phyloP scores from a whole-genome alignment of 2,797 vertebrate genomes.

The Podarcis siculus region DNA sequence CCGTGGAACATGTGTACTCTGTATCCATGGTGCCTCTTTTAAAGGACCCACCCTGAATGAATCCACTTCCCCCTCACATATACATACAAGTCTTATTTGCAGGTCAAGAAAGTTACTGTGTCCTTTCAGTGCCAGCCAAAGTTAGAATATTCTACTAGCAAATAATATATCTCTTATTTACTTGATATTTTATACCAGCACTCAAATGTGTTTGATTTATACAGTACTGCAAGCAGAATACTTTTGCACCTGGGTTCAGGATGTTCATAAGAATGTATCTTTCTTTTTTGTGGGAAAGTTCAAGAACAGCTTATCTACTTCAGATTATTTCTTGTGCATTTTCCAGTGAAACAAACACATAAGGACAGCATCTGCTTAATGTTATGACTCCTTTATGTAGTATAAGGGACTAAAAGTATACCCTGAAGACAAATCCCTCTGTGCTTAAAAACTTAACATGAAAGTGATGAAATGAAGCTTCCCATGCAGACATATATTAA shows the following conservation, averaged over 20 bases:
- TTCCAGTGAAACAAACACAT: background rate
- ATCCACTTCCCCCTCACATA: background rate
- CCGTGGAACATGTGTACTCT: no score
- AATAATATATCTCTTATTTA: background rate
- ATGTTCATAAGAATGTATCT: background rate
- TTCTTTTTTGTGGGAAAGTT: slow-evolving; percentile 16
- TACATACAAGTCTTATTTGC: background rate
- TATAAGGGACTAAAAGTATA: background rate
- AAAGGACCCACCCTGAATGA: background rate
- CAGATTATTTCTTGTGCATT: background rate
- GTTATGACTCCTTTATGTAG: slow-evolving; percentile 13
- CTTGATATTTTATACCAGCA: background rate
- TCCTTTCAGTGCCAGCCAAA: background rate
- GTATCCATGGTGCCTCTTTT: no score
- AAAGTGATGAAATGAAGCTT: slow-evolving; percentile 3
- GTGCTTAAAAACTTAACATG: background rate
- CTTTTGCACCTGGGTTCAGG: background rate
- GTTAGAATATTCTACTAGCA: background rate
- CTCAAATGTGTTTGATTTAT: background rate
- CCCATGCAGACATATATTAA: background rate
- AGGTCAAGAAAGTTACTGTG: background rate
- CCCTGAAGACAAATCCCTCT: background rate
- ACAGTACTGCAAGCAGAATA: background rate
- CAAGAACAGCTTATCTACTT: background rate
- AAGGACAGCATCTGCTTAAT: slow-evolving; percentile 16